These are phyloP conservation scores for Muntiacus reevesi DNA, from an alignment of 2,113 vertebrate species.

Conservation along the genomic window DNA sequence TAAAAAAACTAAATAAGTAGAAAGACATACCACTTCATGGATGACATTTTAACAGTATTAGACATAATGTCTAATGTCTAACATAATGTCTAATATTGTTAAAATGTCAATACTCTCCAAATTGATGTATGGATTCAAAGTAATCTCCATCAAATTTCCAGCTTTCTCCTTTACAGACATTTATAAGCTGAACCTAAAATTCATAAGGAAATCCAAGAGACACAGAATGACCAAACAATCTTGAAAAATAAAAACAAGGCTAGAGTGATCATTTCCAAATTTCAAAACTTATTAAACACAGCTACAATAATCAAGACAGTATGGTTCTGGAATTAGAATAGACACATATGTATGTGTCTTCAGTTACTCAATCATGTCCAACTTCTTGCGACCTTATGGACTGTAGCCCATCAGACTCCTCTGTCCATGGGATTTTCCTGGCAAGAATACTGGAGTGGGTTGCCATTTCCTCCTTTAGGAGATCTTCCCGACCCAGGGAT, in stretches of 20 bases:
- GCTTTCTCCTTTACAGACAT: background rate
- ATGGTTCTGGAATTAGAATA: background rate
- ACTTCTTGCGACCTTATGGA: background rate
- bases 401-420: background rate
- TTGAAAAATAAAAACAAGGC: background rate
- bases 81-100: background rate
- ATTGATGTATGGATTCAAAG: background rate
- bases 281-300: background rate
- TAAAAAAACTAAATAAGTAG: background rate
- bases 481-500: background rate
- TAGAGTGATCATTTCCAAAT: background rate
- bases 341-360: background rate
- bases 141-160: background rate
- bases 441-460: background rate
- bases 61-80: background rate
- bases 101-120: background rate
- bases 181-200: background rate
- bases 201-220: background rate
- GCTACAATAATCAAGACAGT: background rate
- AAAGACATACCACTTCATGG: background rate
- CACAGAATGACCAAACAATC: background rate
- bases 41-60: background rate
- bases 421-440: background rate
- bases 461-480: background rate
- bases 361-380: background rate